phyloP scores from a whole-genome alignment of 1,140 invertebrate species.

The Heliconius melpomene region DNA sequence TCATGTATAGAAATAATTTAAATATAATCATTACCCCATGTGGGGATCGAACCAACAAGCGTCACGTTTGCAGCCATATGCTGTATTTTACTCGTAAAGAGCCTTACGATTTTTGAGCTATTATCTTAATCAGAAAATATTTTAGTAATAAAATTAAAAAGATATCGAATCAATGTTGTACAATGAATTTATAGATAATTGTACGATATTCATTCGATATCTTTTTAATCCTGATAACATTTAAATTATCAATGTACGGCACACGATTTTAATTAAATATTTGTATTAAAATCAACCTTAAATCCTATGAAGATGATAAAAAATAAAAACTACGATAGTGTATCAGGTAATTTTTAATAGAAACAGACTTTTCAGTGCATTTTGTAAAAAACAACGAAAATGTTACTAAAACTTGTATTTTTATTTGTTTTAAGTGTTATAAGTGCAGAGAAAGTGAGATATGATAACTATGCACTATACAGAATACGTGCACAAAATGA shows the following conservation, averaged over 20 bases:
- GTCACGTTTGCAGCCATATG: no score
- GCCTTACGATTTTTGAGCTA: not conserved
- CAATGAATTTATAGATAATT: not conserved
- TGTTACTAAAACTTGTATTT: slow-evolving; percentile 47
- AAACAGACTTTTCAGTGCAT: not conserved
- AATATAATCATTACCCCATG: no score
- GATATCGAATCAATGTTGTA: not conserved
- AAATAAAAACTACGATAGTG: slow-evolving; percentile 9
- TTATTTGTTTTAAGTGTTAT: slow-evolving; percentile 41
- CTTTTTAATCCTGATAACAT: not conserved
- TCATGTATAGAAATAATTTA: no score
- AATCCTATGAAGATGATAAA: not conserved
- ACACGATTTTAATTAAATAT: not conserved
- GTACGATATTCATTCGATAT: not conserved
- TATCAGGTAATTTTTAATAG: slow-evolving; percentile 8
- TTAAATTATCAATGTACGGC: not conserved
- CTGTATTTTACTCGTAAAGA: no score
- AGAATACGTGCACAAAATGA: slow-evolving; percentile 57
- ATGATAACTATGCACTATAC: slow-evolving; percentile 64
- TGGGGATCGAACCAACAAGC: no score
- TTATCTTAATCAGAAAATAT: not conserved
- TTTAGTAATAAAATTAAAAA: not conserved
- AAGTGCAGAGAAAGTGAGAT: slow-evolving; percentile 53
- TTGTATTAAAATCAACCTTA: slow-evolving; percentile 15
- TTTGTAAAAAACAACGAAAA: slow-evolving; percentile 33